A percentile compares a stretch with the other conserved stretches of the same genome.
Evolutionary conservation across 2,888 invertebrate genomes (phyloP).

Genomic region (Polylopha cassiicola): DNA sequence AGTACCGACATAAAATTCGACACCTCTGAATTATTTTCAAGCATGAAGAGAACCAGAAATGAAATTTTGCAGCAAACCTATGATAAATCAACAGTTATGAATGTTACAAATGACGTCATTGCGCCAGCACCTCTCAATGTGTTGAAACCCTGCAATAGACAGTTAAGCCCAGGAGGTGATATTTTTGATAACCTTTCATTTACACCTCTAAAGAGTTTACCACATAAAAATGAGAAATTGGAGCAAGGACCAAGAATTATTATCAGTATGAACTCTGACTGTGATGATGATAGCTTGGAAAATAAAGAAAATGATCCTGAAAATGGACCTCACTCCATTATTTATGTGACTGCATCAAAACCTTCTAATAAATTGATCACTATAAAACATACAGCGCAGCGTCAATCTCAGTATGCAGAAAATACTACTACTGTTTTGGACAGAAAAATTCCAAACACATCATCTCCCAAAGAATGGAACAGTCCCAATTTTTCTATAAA

Average conservation of each 20-base stretch:
- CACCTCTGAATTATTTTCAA: conserved; percentile 63
- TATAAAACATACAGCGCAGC: conserved; percentile 38
- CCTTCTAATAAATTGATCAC: conserved; percentile 52
- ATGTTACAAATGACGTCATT: conserved; percentile 23
- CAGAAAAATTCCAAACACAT: conserved; percentile 68
- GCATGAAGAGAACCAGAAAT: conserved; percentile 41
- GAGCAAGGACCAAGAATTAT: conserved; percentile 59
- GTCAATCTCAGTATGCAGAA: conserved; percentile 36
- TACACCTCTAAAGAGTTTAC: conserved; percentile 54
- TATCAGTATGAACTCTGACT: conserved; percentile 57
- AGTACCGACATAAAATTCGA: conserved; percentile 55
- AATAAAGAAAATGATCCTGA: conserved; percentile 49
- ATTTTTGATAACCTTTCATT: conserved; percentile 65
- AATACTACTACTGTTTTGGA: conserved; percentile 42
- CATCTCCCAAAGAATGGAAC: conserved; percentile 65
- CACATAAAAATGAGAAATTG: conserved; percentile 49
- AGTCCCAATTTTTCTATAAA: conserved; percentile 70
- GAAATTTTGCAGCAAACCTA: conserved; percentile 52
- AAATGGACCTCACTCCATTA: conserved; percentile 58
- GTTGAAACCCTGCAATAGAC: conserved; percentile 54
- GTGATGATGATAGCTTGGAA: conserved; percentile 60
- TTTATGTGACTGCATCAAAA: conserved; percentile 50
- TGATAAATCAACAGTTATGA: conserved; percentile 43
- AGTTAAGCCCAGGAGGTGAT: conserved; percentile 40
- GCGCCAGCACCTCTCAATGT: conserved; percentile 38